Base-by-base conservation (phyloP, 2,888 invertebrate species). In the Amblyjoppa proteus region DNA sequence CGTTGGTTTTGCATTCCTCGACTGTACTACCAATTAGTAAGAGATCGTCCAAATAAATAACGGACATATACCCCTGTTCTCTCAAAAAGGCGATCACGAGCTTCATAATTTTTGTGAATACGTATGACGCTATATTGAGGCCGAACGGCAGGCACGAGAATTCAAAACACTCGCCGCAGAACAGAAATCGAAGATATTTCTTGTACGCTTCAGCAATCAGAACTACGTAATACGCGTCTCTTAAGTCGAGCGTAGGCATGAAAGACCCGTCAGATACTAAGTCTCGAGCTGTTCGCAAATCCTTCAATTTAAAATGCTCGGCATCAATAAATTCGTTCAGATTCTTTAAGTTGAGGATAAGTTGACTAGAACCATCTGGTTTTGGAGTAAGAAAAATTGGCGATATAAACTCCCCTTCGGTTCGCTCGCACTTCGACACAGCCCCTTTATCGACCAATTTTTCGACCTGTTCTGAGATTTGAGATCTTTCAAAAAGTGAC, bases 251-350 rank as follows among this genome's bases (percentile, higher is more conserved):
- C 20, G 20, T 20, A 20, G 20, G 20, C 20, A 31, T 1, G 31
- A 2, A 31, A 2, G 31, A 31, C 31, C 31, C 3, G 31, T 31
- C 31, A 31, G 31, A 31, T 3, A 31, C 31, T 31, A 31, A 31
- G 31, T 31, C 31, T 31, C 31, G 31, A 31, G 31, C 31, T 31
- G 31, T 88, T 76, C 88, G 86, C 31, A 86, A 84, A 80, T 90
- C 89, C 69, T 90, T 88, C n/a, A 90, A 80, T 84, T 91, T 89
- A 78, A 90, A 90, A 82, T 90, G 91, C 58, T 86, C 61, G 16
- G 87, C 68, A 0, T 66, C 6, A 34, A 91, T 80, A 56, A 77
- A 89, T 66, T 87, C 75, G 58, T 90, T 90, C 1, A 90, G 71
- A 16, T 45, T 74, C 84, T 89, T 90, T 51, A 90, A 66, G 69